Percentiles rank a stretch among this genome's conserved stretches.
phyloP scores from a whole-genome alignment of 1,140 invertebrate species.

The Aethina tumida region DNA sequence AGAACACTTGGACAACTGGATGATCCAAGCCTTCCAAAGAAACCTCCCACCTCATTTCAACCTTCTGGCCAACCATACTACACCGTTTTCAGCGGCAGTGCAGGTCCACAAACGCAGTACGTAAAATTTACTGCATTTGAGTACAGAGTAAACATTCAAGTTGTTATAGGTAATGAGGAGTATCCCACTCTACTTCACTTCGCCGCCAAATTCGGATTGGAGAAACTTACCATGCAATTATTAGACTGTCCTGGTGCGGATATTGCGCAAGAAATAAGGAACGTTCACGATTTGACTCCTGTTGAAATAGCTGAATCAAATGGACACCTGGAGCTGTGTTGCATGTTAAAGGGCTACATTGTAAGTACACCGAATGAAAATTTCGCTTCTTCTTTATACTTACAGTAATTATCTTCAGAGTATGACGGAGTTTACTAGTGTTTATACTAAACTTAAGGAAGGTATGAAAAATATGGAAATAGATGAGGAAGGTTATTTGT shows the following conservation, averaged over 20 bases:
- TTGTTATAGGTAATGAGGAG: conserved; percentile 57
- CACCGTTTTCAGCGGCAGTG: conserved; percentile 34
- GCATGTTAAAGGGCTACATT: conserved; percentile 64
- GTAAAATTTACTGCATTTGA: conserved; percentile 4
- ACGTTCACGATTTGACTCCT: conserved; percentile 66
- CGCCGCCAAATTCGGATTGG: conserved; percentile 73
- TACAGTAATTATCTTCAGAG: conserved; percentile 37
- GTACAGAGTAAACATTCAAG: background rate
- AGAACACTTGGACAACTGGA: conserved; percentile 70
- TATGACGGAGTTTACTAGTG: conserved; percentile 70
- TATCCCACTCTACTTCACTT: conserved; percentile 83
- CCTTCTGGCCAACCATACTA: conserved; percentile 47
- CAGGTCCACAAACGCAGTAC: conserved; percentile 32
- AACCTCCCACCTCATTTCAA: conserved; percentile 73
- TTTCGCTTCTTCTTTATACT: conserved; percentile 11
- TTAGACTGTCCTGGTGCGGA: conserved; percentile 76
- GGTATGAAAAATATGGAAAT: conserved; percentile 34
- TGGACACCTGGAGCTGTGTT: conserved; percentile 57
- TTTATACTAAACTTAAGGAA: conserved; percentile 74
- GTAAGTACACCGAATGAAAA: conserved; percentile 37
- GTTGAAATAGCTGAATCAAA: conserved; percentile 67
- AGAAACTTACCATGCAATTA: conserved; percentile 69
- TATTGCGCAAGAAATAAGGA: conserved; percentile 65
- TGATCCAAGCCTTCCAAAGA: conserved; percentile 68
- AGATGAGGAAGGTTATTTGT: conserved; percentile 43